These are phyloP conservation scores for Volucella inanis DNA, from an alignment of 2,888 invertebrate genomes.

Conservation along the genomic window DNA sequence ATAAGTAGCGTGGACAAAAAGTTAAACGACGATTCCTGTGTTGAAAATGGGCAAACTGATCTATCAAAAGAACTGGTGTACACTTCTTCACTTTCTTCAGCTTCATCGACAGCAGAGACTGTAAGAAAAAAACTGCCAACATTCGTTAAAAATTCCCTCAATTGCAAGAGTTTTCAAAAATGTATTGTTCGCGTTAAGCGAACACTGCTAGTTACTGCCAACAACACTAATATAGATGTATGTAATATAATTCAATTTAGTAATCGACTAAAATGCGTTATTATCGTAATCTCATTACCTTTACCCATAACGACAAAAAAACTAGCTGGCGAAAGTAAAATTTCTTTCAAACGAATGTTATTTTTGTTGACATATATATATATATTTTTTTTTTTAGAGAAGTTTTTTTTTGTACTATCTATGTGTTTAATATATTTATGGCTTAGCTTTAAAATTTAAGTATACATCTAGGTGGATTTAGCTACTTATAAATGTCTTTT, in stretches of 20 bases:
- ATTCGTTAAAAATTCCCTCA: neutral
- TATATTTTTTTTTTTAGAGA: too few relatives aligned
- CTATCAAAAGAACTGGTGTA: neutral
- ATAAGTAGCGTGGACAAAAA: neutral
- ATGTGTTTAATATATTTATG: too few relatives aligned
- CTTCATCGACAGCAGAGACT: constrained; percentile 1
- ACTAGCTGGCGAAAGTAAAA: neutral
- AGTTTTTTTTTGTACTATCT: too few relatives aligned
- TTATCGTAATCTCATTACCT: constrained; percentile 8
- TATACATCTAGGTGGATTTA: too few relatives aligned
- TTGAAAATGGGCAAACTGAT: neutral
- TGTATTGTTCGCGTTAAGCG: constrained; percentile 68
- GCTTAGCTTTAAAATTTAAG: too few relatives aligned
- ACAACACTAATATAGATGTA: constrained; percentile 57
- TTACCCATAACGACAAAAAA: constrained; percentile 7
- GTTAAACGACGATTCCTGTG: neutral
- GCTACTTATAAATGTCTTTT: too few relatives aligned
- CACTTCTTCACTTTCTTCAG: neutral
- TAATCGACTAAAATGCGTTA: constrained; percentile 55
- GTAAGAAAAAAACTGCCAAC: neutral
- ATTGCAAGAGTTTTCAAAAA: constrained; percentile 28
- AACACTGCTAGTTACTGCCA: constrained; percentile 35
- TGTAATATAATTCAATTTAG: constrained; percentile 55
- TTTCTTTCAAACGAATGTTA: constrained; percentile 4
- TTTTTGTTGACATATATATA: neutral